phyloP scores from a whole-genome alignment of 2,888 invertebrate species.

The Yponomeuta cagnagella region DNA sequence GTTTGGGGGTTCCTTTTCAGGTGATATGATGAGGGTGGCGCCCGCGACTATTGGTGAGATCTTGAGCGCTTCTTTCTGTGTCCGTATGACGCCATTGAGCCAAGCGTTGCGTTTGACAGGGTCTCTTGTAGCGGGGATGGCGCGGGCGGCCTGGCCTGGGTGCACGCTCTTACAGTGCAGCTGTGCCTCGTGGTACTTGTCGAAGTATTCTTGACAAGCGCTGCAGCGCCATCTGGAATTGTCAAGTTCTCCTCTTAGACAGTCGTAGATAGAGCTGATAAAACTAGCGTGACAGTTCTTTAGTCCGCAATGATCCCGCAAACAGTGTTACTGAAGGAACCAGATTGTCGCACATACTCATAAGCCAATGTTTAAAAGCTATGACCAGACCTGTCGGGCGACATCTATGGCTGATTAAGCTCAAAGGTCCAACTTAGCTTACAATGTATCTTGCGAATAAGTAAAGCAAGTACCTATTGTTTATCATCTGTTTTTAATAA shows the following conservation, averaged over 20 bases:
- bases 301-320: no score
- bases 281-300: no score
- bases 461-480: no score
- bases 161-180: constrained; percentile 53
- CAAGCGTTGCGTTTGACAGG: constrained; percentile 41
- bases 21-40: constrained; percentile 1
- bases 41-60: constrained; percentile 21
- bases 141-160: constrained; percentile 32
- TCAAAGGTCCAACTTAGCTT: no score
- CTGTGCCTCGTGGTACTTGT: constrained; percentile 59
- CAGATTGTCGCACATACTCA: no score
- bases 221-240: constrained; percentile 60
- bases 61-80: constrained; percentile 31
- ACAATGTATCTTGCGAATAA: no score
- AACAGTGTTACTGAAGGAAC: no score
- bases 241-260: background rate
- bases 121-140: constrained; percentile 45
- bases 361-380: no score
- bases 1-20: constrained; percentile 5
- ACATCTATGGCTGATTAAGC: no score
- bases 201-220: constrained; percentile 42
- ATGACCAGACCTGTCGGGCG: no score
- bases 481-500: no score
- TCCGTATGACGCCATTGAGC: constrained; percentile 37
- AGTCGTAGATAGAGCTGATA: background rate